Conservation (phyloP, 2,797 vertebrate genomes). For the Cryptoprocta ferox region DNA sequence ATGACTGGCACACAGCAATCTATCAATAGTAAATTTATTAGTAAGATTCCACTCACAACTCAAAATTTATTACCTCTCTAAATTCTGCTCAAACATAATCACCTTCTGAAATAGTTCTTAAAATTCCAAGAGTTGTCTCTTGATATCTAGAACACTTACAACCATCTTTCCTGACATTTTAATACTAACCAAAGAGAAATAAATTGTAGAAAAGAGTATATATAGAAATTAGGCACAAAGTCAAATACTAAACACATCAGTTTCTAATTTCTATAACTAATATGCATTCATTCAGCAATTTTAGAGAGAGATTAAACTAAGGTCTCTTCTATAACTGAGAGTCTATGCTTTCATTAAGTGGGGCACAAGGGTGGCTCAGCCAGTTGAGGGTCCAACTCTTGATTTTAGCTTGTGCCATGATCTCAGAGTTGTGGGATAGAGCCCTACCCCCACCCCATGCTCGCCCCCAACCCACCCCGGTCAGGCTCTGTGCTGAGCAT, state of each 20-base stretch:
- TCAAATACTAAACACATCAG: neutral
- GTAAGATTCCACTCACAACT: slow-evolving; percentile 11
- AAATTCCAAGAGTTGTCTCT: slow-evolving; percentile 25
- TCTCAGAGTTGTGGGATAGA: too few species aligned
- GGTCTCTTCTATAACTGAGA: neutral
- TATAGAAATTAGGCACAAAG: slow-evolving; percentile 24
- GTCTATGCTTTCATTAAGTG: neutral
- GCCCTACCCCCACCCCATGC: too few species aligned
- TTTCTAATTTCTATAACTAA: slow-evolving; percentile 49
- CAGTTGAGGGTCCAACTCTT: too few species aligned
- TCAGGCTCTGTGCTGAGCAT: too few species aligned
- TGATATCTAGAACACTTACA: slow-evolving; percentile 13
- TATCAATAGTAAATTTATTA: slow-evolving; percentile 4
- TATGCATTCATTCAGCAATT: neutral
- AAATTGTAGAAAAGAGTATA: neutral
- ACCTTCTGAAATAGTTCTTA: slow-evolving; percentile 18
- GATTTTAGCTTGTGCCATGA: too few species aligned
- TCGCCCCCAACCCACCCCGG: too few species aligned
- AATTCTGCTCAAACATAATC: slow-evolving; percentile 26
- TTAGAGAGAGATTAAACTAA: slow-evolving; percentile 53
- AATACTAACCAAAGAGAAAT: slow-evolving; percentile 54
- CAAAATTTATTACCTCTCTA: neutral
- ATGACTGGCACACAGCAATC: neutral
- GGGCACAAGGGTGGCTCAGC: too few species aligned
- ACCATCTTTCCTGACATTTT: slow-evolving; percentile 15